phyloP scores from a whole-genome alignment of 2,113 vertebrate species.

The Laticauda colubrina region DNA sequence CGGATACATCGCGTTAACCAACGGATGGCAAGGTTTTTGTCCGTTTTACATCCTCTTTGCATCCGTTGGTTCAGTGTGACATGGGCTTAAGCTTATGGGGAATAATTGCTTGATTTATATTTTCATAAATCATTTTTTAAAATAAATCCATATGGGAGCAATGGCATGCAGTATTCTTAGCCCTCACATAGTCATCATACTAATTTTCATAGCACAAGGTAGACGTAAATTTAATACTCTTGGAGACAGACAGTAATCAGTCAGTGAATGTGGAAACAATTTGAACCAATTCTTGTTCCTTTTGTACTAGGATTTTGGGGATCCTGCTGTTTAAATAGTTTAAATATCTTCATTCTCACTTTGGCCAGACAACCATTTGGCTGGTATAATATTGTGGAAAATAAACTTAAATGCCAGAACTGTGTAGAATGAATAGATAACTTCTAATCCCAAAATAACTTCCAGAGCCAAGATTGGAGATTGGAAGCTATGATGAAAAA shows the following conservation, averaged over 20 bases:
- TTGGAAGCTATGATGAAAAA: background rate
- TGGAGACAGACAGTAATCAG: background rate
- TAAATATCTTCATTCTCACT: background rate
- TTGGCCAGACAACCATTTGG: background rate
- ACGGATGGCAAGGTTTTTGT: too few species aligned
- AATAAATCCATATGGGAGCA: background rate
- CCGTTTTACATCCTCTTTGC: too few species aligned
- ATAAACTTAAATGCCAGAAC: background rate
- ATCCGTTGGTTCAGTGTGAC: too few species aligned
- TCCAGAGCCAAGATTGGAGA: background rate
- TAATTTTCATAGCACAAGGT: background rate
- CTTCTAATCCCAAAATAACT: background rate
- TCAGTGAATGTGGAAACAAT: background rate
- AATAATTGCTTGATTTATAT: background rate
- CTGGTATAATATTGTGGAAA: background rate
- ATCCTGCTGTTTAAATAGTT: background rate
- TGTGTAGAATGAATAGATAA: background rate
- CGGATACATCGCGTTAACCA: too few species aligned
- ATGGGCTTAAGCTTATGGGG: background rate
- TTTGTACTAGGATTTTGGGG: background rate
- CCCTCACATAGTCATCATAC: background rate
- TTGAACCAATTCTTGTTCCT: slow-evolving; percentile 9
- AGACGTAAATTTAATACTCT: background rate
- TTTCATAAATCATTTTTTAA: background rate
- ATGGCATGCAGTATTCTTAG: background rate